These are phyloP conservation scores for rat (Rattus norvegicus) DNA, from an alignment of 2,113 vertebrate genomes.

Conservation along the genomic window GRCr8 NC_086020.1:166794501-166795000, in stretches of 20 bases:
- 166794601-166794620: not conserved
- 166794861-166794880: not conserved
- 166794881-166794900: not conserved
- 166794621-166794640: not conserved
- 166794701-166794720: not conserved
- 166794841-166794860: not conserved
- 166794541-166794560: not conserved
- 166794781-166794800: not conserved
- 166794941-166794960: not conserved
- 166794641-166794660: not conserved
- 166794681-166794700: not conserved
- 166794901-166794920: not conserved
- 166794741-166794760: not conserved
- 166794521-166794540: not conserved
- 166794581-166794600: not conserved
- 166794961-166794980: not conserved
- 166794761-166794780: not conserved
- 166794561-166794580: not conserved
- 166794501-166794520: not conserved
- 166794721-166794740: not conserved
- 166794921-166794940: not conserved
- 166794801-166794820: not conserved
- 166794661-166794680: not conserved
- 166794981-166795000: not conserved
- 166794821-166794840: not conserved